Evolutionary conservation across 2,797 vertebrate species (phyloP).

Genomic region (Clarias fuscus): DNA sequence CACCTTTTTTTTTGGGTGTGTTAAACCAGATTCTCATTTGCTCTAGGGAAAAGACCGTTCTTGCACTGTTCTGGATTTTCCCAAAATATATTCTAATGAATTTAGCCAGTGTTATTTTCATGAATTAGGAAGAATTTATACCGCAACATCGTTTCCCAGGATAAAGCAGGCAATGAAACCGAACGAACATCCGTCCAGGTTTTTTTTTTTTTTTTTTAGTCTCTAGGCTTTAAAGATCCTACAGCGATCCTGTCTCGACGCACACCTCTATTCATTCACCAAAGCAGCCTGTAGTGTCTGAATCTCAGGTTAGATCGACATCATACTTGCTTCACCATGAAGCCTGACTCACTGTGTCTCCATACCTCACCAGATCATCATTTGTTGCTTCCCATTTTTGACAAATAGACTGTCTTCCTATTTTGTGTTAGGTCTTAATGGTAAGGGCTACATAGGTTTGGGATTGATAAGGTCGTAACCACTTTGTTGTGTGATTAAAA

Average conservation of each 20-base stretch:
- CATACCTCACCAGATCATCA: conserved; percentile 27
- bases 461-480: conserved; percentile 11
- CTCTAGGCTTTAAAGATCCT: background rate
- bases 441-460: conserved; percentile 38
- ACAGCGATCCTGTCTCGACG: background rate
- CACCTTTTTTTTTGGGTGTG: background rate
- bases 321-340: conserved; percentile 40
- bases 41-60: background rate
- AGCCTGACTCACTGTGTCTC: conserved; percentile 15
- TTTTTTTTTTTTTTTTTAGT: no score
- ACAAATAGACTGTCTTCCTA: conserved; percentile 64
- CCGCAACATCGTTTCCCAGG: background rate
- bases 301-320: conserved; percentile 41
- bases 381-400: conserved; percentile 39
- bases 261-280: conserved; percentile 39
- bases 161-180: background rate
- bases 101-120: background rate
- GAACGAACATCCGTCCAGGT: background rate
- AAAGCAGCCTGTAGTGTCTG: conserved; percentile 43
- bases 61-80: background rate
- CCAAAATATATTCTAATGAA: background rate
- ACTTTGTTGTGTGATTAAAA: conserved; percentile 12
- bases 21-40: background rate
- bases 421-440: conserved; percentile 54
- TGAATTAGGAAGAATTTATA: background rate